Evolutionary conservation across 2,797 vertebrate genomes (phyloP).

Genomic region (Coilia nasus): DNA sequence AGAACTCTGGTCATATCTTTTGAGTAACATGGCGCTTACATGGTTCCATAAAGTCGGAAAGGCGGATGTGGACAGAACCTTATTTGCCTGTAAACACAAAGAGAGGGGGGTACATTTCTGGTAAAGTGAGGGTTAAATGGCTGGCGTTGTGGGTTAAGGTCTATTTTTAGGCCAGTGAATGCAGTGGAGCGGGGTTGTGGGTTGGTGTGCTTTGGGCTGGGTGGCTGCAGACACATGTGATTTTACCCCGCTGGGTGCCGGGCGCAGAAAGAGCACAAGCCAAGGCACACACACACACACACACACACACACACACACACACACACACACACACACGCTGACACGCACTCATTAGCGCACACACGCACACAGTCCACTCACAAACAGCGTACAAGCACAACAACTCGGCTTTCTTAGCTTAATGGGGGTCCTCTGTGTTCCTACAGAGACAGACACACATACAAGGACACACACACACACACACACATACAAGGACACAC

Average conservation of each 20-base stretch:
- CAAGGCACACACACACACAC: neutral
- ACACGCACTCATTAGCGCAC: neutral
- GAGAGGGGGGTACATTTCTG: neutral
- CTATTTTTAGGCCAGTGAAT: neutral
- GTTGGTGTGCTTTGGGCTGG: neutral
- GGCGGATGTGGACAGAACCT: neutral
- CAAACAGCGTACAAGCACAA: neutral
- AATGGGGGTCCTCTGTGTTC: neutral
- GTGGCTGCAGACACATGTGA: slow-evolving; percentile 6
- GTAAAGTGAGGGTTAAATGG: neutral
- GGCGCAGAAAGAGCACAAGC: neutral
- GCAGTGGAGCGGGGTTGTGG: slow-evolving; percentile 6
- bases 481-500: neutral
- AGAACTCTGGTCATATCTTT: neutral
- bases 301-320: slow-evolving; percentile 1
- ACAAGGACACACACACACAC: neutral
- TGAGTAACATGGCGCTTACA: neutral
- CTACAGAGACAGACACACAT: neutral
- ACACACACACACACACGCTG: neutral
- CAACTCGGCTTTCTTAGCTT: too few species aligned
- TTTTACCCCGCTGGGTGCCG: neutral
- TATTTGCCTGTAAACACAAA: neutral
- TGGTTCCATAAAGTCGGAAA: neutral
- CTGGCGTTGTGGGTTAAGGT: neutral
- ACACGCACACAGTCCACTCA: neutral